A percentile compares a stretch with the other conserved stretches of the same genome.
Evolutionary conservation across 2,888 invertebrate genomes (phyloP).

Genomic region (Rhogogaster chlorosoma): DNA sequence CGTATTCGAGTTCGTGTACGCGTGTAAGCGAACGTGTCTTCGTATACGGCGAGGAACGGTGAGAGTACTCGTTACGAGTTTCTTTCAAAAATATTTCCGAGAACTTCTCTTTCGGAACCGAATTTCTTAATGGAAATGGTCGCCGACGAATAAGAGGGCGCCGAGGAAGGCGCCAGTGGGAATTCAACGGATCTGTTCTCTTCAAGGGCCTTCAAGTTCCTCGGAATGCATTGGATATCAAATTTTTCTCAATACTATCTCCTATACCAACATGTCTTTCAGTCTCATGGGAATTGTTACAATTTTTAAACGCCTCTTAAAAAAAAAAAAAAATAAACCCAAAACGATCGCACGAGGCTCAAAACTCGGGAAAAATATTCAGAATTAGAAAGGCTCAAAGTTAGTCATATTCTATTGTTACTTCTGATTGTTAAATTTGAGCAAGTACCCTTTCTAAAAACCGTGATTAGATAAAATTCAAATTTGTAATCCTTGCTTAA

Average conservation of each 20-base stretch:
- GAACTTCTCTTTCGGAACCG: constrained; percentile 18
- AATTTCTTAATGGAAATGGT: constrained; percentile 47
- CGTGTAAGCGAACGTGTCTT: constrained; percentile 30
- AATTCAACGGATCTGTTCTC: not conserved
- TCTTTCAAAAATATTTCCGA: constrained; percentile 35
- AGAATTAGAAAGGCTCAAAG: not conserved
- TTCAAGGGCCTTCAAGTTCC: constrained; percentile 3
- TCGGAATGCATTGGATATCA: constrained; percentile 42
- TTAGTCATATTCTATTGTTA: not conserved
- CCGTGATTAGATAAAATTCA: not conserved
- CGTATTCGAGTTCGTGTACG: constrained; percentile 35
- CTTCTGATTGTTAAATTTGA: not conserved
- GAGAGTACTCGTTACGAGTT: constrained; percentile 18
- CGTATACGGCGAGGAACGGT: not conserved
- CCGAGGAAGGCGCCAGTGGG: constrained; percentile 42
- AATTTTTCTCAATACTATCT: constrained; percentile 41
- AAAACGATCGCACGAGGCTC: constrained; percentile 15
- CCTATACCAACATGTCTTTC: not conserved
- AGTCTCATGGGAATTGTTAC: constrained; percentile 36
- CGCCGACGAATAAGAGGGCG: constrained; percentile 21
- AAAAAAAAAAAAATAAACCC: not conserved
- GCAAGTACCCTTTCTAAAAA: not conserved
- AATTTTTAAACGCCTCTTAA: not conserved
- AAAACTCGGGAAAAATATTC: not conserved
- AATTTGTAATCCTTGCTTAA: not conserved